phyloP scores from a whole-genome alignment of 1,140 invertebrate species.

The Saccostrea echinata region DNA sequence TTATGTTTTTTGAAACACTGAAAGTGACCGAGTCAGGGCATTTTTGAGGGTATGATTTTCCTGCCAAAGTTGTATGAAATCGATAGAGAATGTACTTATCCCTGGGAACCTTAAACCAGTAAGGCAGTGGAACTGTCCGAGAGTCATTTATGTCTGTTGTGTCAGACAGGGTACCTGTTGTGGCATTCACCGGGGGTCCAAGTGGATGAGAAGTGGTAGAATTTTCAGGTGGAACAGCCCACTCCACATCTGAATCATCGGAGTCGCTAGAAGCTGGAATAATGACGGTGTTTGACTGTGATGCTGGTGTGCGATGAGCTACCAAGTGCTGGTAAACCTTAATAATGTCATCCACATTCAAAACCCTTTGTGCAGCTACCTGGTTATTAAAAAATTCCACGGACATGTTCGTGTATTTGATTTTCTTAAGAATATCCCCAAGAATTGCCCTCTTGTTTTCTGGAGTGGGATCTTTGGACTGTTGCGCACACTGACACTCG shows the following conservation, averaged over 20 bases:
- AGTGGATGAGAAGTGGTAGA: not conserved
- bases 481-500: not conserved
- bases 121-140: not conserved
- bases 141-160: not conserved
- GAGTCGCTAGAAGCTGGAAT: not conserved
- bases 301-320: not conserved
- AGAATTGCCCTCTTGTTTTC: constrained; percentile 15
- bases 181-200: not conserved
- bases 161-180: not conserved
- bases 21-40: not conserved
- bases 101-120: not conserved
- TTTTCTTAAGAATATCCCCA: constrained; percentile 4
- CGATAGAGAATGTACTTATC: not conserved
- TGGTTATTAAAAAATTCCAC: not conserved
- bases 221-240: not conserved
- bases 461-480: not conserved
- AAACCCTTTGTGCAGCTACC: not conserved
- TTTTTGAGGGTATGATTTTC: not conserved
- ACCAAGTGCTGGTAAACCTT: not conserved
- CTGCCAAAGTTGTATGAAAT: not conserved
- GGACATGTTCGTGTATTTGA: not conserved
- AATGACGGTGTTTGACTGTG: not conserved
- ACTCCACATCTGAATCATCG: not conserved
- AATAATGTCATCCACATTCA: constrained; percentile 5
- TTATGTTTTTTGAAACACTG: constrained; percentile 28